Evolutionary conservation across 2,113 vertebrate species (phyloP).

Genomic region (Aptenodytes patagonicus): DNA sequence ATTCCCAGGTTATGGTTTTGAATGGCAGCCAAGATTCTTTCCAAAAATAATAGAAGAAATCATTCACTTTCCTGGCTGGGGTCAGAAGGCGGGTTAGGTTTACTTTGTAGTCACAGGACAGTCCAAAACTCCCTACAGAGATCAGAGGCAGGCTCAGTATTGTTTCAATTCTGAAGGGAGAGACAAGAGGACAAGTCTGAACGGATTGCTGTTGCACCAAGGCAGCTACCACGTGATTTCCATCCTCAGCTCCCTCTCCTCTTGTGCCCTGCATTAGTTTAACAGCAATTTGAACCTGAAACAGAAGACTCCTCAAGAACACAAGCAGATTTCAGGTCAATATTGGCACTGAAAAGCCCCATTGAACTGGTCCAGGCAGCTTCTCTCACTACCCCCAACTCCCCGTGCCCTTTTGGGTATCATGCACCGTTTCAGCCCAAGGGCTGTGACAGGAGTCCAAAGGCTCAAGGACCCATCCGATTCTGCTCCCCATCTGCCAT

Average conservation of each 20-base stretch:
- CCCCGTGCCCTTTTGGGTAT: neutral
- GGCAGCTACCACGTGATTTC: neutral
- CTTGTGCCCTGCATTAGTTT: neutral
- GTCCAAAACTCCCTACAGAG: conserved; percentile 94
- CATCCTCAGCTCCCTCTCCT: neutral
- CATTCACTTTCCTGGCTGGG: conserved; percentile 88
- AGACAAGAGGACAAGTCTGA: conserved; percentile 38
- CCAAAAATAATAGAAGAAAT: conserved; percentile 84
- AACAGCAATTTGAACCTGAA: neutral
- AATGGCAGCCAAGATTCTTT: neutral
- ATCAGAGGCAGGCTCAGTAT: conserved; percentile 85
- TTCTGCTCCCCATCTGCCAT: neutral
- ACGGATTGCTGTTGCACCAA: neutral
- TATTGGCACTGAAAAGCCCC: neutral
- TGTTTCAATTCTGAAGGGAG: conserved; percentile 77
- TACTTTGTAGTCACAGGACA: conserved; percentile 90
- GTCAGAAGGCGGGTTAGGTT: conserved; percentile 87
- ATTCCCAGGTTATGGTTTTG: conserved; percentile 76
- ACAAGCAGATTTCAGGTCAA: neutral
- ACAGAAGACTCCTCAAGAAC: neutral
- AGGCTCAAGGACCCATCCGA: neutral
- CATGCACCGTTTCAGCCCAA: neutral
- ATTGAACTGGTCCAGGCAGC: neutral
- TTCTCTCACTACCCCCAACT: neutral
- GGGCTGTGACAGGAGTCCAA: neutral